A percentile compares a stretch with the other conserved stretches of the same genome.
These are phyloP conservation scores for Tachysurus vachellii DNA, from an alignment of 2,113 vertebrate genomes.

Conservation along the genomic window DNA sequence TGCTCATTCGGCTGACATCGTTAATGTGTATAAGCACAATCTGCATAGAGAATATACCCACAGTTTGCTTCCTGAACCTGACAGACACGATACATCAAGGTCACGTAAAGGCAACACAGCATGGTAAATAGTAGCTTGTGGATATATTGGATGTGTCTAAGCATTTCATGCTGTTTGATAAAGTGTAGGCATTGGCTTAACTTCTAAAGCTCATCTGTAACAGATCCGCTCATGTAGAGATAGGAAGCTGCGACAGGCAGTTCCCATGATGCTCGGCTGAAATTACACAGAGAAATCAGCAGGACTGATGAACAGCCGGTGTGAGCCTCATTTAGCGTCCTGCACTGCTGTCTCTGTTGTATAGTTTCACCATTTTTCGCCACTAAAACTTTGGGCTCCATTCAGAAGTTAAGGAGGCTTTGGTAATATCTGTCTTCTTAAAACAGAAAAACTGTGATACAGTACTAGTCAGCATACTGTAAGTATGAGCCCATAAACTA, in stretches of 20 bases:
- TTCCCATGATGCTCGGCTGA: constrained; percentile 35
- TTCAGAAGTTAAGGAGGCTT: background rate
- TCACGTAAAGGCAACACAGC: constrained; percentile 12
- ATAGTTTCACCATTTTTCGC: constrained; percentile 13
- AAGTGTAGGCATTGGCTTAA: constrained; percentile 32
- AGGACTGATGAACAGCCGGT: constrained; percentile 35
- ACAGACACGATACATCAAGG: constrained; percentile 18
- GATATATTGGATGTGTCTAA: constrained; percentile 25
- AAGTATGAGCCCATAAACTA: background rate
- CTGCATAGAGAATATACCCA: background rate
- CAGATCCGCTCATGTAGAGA: constrained; percentile 19
- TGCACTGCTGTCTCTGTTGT: background rate
- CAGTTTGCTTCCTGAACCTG: background rate
- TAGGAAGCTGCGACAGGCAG: constrained; percentile 28
- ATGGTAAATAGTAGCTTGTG: constrained; percentile 23
- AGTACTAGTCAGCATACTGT: background rate
- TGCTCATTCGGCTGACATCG: background rate
- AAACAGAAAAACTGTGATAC: background rate
- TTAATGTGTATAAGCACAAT: background rate
- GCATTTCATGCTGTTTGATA: constrained; percentile 42
- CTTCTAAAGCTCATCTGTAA: constrained; percentile 30
- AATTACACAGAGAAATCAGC: constrained; percentile 44
- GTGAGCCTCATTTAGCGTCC: constrained; percentile 26
- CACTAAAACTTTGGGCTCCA: constrained; percentile 8
- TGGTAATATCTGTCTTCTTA: background rate